Percentiles rank a stretch among this genome's conserved stretches.
These are phyloP conservation scores for Atethmia centrago DNA, from an alignment of 2,888 invertebrate species.

Conservation along the genomic window DNA sequence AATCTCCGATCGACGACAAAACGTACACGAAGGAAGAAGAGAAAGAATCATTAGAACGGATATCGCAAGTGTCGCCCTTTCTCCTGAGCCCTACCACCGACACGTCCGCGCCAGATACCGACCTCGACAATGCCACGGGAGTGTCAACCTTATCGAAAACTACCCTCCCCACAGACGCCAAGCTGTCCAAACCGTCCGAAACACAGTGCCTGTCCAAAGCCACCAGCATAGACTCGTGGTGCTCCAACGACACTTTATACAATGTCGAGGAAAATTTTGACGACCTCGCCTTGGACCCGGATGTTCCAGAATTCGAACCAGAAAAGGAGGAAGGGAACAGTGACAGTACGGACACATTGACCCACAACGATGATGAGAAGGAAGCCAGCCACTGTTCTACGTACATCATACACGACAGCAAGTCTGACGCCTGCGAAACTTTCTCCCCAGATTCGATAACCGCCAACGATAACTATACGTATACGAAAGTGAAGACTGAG, in stretches of 20 bases:
- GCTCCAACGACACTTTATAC: conserved; percentile 92
- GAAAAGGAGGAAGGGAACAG: conserved; percentile 78
- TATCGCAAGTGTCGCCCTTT: conserved; percentile 87
- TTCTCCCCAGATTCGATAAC: conserved; percentile 87
- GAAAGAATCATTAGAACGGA: conserved; percentile 80
- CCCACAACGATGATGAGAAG: conserved; percentile 83
- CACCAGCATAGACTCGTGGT: conserved; percentile 92
- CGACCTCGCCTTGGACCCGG: conserved; percentile 84
- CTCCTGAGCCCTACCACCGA: conserved; percentile 86
- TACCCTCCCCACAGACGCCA: conserved; percentile 86
- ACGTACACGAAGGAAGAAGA: conserved; percentile 84
- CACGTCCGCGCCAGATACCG: conserved; percentile 80
- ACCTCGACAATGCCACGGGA: conserved; percentile 81
- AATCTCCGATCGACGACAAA: conserved; percentile 80
- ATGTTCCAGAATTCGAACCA: conserved; percentile 75
- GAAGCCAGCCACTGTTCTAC: conserved; percentile 84
- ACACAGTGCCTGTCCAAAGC: conserved; percentile 88
- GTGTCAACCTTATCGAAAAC: conserved; percentile 88
- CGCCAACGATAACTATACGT: conserved; percentile 83
- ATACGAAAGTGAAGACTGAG: conserved; percentile 84
- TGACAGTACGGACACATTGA: conserved; percentile 84
- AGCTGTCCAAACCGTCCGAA: conserved; percentile 87
- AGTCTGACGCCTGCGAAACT: conserved; percentile 82
- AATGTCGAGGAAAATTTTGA: conserved; percentile 91
- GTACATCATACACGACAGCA: conserved; percentile 85